Percentiles rank a stretch among this genome's conserved stretches.
phyloP scores from a whole-genome alignment of 2,888 invertebrate species.

The Drosophila cracens region DNA sequence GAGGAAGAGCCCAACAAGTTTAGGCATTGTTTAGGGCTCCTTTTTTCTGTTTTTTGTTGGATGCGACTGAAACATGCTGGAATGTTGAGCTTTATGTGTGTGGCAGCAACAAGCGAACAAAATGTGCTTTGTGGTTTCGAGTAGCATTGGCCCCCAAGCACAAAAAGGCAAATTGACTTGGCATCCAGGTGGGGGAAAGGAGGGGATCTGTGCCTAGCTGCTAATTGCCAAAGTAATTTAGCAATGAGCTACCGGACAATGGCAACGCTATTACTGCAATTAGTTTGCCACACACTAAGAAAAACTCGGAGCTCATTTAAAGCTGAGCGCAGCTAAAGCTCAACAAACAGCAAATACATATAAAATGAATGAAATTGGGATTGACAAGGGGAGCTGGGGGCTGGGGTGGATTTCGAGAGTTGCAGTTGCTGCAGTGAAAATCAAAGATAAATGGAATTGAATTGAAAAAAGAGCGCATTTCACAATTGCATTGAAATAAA shows the following conservation, averaged over 20 bases:
- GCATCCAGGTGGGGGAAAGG: constrained; percentile 31
- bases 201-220: constrained; percentile 32
- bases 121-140: constrained; percentile 61
- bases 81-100: constrained; percentile 22
- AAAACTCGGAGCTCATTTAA: constrained; percentile 13
- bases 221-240: constrained; percentile 77
- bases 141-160: constrained; percentile 5
- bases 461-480: constrained; percentile 61
- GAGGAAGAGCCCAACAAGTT: constrained; percentile 28
- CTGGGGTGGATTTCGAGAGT: not conserved
- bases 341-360: constrained; percentile 42
- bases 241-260: constrained; percentile 39
- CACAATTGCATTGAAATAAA: constrained; percentile 71
- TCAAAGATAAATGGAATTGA: constrained; percentile 78
- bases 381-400: not conserved
- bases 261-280: constrained; percentile 49
- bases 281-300: constrained; percentile 40
- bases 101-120: constrained; percentile 47
- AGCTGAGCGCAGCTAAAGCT: constrained; percentile 15
- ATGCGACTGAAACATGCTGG: constrained; percentile 2
- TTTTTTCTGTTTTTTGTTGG: not conserved
- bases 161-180: constrained; percentile 71
- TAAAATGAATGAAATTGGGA: constrained; percentile 61
- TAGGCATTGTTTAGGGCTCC: constrained; percentile 33
- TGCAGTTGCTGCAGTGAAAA: constrained; percentile 41